Evolutionary conservation across 2,888 invertebrate genomes (phyloP).

Genomic region (Drosophila kokeensis): DNA sequence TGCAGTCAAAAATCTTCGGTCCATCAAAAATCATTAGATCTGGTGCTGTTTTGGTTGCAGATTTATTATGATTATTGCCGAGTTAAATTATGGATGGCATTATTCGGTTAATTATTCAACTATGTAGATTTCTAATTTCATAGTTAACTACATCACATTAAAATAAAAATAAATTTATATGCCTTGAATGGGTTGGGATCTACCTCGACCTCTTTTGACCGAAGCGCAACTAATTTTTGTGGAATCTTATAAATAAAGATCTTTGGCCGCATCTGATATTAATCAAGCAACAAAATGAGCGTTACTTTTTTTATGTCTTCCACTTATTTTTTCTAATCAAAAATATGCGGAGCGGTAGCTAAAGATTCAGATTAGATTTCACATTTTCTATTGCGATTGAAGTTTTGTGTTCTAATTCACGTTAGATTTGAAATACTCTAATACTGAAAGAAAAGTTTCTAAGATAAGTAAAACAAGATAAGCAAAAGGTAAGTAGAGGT

Average conservation of each 20-base stretch:
- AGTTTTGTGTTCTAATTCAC: conserved; percentile 26
- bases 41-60: neutral
- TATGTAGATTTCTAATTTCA: conserved; percentile 2
- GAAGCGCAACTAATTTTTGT: conserved; percentile 55
- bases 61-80: neutral
- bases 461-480: neutral
- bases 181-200: neutral
- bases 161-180: conserved; percentile 1
- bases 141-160: neutral
- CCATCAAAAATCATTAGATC: neutral
- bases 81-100: neutral
- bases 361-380: conserved; percentile 29
- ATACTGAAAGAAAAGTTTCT: neutral
- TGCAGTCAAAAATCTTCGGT: neutral
- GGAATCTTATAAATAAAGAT: conserved; percentile 55
- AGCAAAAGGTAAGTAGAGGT: neutral
- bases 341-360: conserved; percentile 27
- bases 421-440: neutral
- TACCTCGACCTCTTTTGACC: conserved; percentile 5
- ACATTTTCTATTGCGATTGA: conserved; percentile 6
- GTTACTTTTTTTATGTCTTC: conserved; percentile 38
- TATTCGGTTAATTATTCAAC: neutral
- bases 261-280: conserved; percentile 51
- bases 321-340: conserved; percentile 33
- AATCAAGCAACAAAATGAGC: conserved; percentile 53